Evolutionary conservation across 2,113 vertebrate genomes (phyloP).

Genomic region (Ptyas mucosa): DNA sequence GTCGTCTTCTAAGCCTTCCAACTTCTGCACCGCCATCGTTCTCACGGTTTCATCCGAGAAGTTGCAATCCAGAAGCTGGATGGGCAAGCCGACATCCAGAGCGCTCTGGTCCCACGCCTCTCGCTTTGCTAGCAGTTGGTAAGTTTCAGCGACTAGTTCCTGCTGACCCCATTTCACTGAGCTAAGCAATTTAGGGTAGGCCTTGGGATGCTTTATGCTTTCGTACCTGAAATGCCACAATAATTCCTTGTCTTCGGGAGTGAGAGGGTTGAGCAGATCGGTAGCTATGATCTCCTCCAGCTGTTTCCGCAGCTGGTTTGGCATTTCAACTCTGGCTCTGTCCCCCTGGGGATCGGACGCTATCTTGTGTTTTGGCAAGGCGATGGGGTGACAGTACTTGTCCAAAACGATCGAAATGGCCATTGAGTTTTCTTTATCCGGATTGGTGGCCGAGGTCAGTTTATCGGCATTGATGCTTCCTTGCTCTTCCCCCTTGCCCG

Average conservation of each 20-base stretch:
- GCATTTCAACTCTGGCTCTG: constrained; percentile 89
- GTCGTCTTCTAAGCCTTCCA: constrained; percentile 90
- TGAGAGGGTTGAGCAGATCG: constrained; percentile 90
- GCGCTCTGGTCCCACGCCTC: constrained; percentile 87
- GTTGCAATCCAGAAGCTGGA: constrained; percentile 96
- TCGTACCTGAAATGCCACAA: constrained; percentile 96
- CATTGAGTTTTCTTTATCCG: constrained; percentile 92
- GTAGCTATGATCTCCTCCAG: constrained; percentile 90
- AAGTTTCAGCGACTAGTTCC: constrained; percentile 86
- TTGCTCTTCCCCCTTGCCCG: constrained; percentile 91
- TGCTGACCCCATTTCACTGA: constrained; percentile 95
- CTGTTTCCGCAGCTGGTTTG: constrained; percentile 94
- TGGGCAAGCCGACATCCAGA: constrained; percentile 90
- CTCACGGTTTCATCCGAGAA: constrained; percentile 93
- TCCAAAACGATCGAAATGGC: constrained; percentile 89
- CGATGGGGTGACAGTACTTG: constrained; percentile 93
- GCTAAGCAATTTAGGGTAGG: constrained; percentile 92
- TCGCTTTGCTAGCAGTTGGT: constrained; percentile 84
- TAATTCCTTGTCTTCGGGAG: constrained; percentile 91
- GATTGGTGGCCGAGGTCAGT: constrained; percentile 96
- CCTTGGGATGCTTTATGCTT: constrained; percentile 88
- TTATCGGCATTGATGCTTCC: constrained; percentile 95
- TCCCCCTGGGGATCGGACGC: constrained; percentile 71
- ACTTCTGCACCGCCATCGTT: constrained; percentile 91
- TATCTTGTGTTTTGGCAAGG: constrained; percentile 86